Percentiles rank a stretch among this genome's conserved stretches.
Conservation (phyloP, 2,113 vertebrate species). For the Empidonax traillii region DNA sequence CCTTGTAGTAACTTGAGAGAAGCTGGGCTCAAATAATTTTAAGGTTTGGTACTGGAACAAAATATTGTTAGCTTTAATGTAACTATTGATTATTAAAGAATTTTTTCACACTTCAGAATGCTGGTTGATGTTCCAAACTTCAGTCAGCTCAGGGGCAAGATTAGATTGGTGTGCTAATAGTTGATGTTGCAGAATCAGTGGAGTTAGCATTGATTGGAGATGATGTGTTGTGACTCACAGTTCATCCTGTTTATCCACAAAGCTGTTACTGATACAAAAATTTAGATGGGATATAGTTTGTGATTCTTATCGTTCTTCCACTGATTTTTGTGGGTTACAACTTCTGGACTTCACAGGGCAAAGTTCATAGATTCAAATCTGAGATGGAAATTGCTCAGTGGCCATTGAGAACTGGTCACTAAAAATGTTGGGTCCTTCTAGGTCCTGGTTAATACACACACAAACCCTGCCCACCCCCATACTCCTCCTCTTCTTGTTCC, state of each 20-base stretch:
- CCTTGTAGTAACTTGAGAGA: neutral
- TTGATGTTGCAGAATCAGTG: neutral
- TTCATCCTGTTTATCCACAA: neutral
- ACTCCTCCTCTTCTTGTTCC: neutral
- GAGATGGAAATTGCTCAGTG: neutral
- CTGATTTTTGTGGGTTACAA: neutral
- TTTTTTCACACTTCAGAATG: neutral
- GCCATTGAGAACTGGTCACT: neutral
- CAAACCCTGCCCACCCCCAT: rapidly evolving
- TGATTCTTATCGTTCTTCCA: neutral
- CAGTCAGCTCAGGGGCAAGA: neutral
- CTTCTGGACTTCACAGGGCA: neutral
- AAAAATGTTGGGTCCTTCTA: neutral
- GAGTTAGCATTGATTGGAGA: neutral
- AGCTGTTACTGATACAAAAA: neutral
- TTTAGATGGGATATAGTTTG: neutral
- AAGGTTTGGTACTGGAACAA: neutral
- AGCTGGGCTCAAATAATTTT: neutral
- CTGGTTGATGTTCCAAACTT: neutral
- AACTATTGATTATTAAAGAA: neutral
- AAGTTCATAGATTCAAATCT: neutral
- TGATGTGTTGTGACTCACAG: neutral
- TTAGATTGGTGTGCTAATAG: neutral
- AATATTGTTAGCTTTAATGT: neutral
- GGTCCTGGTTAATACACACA: neutral